Evolutionary conservation across 2,888 invertebrate genomes (phyloP).

Genomic region (Scaptomyza polygonia): DNA sequence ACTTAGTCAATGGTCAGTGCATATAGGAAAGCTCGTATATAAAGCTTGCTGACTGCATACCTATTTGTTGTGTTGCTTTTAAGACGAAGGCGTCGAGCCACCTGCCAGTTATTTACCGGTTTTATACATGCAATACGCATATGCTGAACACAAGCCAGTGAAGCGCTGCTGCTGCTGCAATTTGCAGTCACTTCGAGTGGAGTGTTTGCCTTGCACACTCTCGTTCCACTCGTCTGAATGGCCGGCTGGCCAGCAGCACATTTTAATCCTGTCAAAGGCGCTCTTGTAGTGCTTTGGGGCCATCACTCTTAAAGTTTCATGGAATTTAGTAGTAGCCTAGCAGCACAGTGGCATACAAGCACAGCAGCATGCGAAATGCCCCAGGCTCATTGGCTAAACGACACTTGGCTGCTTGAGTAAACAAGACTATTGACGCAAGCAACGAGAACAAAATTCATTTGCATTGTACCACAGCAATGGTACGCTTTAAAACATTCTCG

Average conservation of each 20-base stretch:
- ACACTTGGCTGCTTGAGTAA: slow-evolving; percentile 64
- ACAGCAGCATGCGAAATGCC: slow-evolving; percentile 15
- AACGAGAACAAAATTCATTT: slow-evolving; percentile 53
- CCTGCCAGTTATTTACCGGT: slow-evolving; percentile 59
- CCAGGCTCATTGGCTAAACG: slow-evolving; percentile 55
- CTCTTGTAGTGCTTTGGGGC: slow-evolving; percentile 67
- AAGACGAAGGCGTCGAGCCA: slow-evolving; percentile 14
- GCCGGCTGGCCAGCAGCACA: slow-evolving; percentile 13
- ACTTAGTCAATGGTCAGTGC: not conserved
- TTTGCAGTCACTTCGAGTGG: slow-evolving; percentile 72
- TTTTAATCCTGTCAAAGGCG: slow-evolving; percentile 69
- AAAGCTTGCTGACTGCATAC: slow-evolving; percentile 2
- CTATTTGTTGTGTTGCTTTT: slow-evolving; percentile 3
- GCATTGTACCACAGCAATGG: slow-evolving; percentile 28
- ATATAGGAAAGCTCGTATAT: no score
- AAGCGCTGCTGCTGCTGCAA: slow-evolving; percentile 48
- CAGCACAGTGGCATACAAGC: not conserved
- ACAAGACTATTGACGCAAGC: slow-evolving; percentile 44
- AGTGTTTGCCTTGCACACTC: slow-evolving; percentile 50
- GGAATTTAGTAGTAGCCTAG: slow-evolving; percentile 46
- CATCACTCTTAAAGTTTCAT: slow-evolving; percentile 72
- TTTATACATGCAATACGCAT: slow-evolving; percentile 73
- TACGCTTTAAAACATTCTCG: slow-evolving; percentile 18
- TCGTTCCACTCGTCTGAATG: slow-evolving; percentile 9
- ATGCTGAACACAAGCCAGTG: slow-evolving; percentile 46